Base-by-base conservation (phyloP, 2,888 invertebrate species). In the Mesodorylaimus sp. region DNA sequence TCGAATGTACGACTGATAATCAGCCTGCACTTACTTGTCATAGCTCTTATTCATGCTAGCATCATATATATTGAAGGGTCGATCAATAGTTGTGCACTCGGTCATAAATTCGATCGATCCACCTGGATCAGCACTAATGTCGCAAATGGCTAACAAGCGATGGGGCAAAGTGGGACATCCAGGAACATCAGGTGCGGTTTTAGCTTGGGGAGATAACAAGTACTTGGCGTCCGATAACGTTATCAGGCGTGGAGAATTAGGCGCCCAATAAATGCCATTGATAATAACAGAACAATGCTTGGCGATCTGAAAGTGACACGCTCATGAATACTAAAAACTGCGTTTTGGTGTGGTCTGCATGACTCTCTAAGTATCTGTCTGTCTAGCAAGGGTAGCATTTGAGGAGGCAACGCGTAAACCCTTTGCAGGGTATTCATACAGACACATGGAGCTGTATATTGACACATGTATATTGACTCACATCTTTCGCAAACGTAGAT, bases 31-130 rank as follows among this genome's bases (percentile, higher is more conserved):
- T 32, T 32, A 79, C 76, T 81, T 85, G 63, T 88, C 89, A 0
- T 83, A 85, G 61, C 89, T 89, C 68, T 88, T 88, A 65, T 95
- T 89, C 50, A 88, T 77, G 66, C 93, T 88, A 3, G 93, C 93
- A 65, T 95, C 91, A 64, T 95, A 95, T 3, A 95, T 74, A 65
- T 89, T 89, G 70, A 95, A 95, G 0, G 93, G 95, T 1, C 85
- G 88, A 64, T 95, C 93, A 50, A 95, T 95, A 1, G 91, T 95
- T 0, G 95, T 95, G 65, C 91, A 93, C 66, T 93, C 93, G 63
- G 88, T 88, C 91, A 95, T 93, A 65, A 95, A 93, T 68, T 95
- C 93, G 52, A 93, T 89, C 39, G 87, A 86, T 49, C 89, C 89
- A 1, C 91, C 89, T 0, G 93, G 93, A 70, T 95, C 93, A 0